Evolutionary conservation across 2,888 invertebrate species (phyloP).

Genomic region (Calliopum simillimum): DNA sequence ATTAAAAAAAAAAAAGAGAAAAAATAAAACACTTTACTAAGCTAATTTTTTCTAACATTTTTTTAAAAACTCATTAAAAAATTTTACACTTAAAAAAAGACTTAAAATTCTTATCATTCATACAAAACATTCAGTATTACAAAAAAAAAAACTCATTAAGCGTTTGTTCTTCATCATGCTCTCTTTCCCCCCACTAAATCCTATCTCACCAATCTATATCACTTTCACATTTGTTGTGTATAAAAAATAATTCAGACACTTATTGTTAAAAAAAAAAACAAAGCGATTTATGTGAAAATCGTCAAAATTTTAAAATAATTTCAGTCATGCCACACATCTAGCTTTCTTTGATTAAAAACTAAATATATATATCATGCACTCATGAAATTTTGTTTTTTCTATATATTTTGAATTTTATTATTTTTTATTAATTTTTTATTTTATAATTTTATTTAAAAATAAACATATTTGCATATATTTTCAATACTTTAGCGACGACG

Average conservation of each 20-base stretch:
- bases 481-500: conserved; percentile 54
- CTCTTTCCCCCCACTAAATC: conserved; percentile 45
- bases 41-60: conserved; percentile 26
- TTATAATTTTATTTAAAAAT: conserved; percentile 19
- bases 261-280: conserved; percentile 13
- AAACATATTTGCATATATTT: conserved; percentile 41
- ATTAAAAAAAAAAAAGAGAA: conserved; percentile 26
- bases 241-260: not conserved
- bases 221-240: no score
- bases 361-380: not conserved
- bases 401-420: conserved; percentile 16
- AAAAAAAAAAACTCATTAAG: conserved; percentile 40
- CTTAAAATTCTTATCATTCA: no score
- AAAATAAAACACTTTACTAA: conserved; percentile 14
- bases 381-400: not conserved
- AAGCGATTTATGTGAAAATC: conserved; percentile 30
- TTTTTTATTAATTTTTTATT: conserved; percentile 28
- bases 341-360: conserved; percentile 3
- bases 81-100: not conserved
- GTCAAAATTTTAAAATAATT: conserved; percentile 14
- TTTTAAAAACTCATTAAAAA: conserved; percentile 20
- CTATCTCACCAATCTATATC: conserved; percentile 22
- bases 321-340: conserved; percentile 2
- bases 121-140: conserved; percentile 14
- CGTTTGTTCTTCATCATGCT: conserved; percentile 50